phyloP scores from a whole-genome alignment of 2,113 vertebrate genomes.

The Pithys albifrons region DNA sequence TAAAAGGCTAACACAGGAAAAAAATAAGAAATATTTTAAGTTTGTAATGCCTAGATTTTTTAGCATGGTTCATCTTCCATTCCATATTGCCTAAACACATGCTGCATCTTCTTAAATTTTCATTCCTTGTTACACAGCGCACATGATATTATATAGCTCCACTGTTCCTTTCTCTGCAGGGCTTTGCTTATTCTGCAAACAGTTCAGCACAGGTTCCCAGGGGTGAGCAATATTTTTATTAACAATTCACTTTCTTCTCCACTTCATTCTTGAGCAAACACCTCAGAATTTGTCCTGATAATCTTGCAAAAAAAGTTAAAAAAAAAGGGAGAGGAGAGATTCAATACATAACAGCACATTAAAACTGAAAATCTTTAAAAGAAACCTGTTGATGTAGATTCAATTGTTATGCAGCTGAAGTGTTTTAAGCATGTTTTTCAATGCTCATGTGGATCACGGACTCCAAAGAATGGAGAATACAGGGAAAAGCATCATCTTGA shows the following conservation, averaged over 20 bases:
- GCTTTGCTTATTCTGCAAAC: background rate
- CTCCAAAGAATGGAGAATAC: background rate
- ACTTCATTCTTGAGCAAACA: background rate
- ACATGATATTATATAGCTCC: background rate
- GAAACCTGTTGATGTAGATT: background rate
- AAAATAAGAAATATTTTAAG: background rate
- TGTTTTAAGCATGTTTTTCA: background rate
- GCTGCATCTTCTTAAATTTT: background rate
- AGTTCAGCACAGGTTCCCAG: background rate
- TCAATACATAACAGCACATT: background rate
- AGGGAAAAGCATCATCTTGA: background rate
- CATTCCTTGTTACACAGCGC: background rate
- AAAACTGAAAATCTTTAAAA: background rate
- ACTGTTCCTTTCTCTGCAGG: background rate
- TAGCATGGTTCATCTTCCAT: background rate
- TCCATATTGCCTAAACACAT: background rate
- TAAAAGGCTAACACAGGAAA: background rate
- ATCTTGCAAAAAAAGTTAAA: background rate
- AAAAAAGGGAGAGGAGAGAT: background rate
- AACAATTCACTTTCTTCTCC: background rate
- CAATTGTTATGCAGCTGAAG: background rate
- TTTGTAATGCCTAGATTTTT: background rate
- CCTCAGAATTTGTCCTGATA: background rate
- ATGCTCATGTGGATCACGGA: background rate
- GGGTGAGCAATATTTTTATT: background rate